A percentile compares a stretch with the other conserved stretches of the same genome.
Evolutionary conservation across 2,797 vertebrate species (phyloP).

Genomic region (Cacajao melanocephalus): DNA sequence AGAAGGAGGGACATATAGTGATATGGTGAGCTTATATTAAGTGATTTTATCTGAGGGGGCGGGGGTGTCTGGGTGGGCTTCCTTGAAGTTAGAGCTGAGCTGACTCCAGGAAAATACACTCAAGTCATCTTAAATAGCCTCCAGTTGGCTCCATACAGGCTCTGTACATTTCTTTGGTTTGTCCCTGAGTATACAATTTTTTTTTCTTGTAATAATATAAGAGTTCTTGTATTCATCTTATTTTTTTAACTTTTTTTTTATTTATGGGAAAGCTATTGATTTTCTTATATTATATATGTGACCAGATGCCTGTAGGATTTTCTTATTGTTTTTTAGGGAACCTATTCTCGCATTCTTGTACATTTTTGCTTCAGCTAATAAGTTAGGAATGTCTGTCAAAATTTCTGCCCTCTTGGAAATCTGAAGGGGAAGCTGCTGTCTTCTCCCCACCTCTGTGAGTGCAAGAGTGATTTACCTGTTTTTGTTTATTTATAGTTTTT

Average conservation of each 20-base stretch:
- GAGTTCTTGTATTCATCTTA: not conserved
- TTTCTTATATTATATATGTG: not conserved
- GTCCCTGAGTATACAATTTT: not conserved
- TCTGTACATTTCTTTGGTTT: not conserved
- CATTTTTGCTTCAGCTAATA: not conserved
- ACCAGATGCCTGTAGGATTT: not conserved
- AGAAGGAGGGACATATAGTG: not conserved
- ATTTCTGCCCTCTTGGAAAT: not conserved
- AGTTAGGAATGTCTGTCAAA: not conserved
- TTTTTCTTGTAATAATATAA: not conserved
- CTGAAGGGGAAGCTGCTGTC: not conserved
- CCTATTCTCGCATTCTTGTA: constrained; percentile 9
- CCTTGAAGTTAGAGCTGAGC: not conserved
- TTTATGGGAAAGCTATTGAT: not conserved
- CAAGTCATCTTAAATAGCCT: not conserved
- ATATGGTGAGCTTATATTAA: not conserved
- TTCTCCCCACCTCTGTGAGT: not conserved
- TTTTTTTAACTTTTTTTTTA: not conserved
- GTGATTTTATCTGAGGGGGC: not conserved
- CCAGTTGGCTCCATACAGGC: not conserved
- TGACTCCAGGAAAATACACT: not conserved
- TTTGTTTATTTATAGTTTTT: too few relatives aligned
- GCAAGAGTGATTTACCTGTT: not conserved
- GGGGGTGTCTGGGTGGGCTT: not conserved
- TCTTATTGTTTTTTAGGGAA: not conserved